These are phyloP conservation scores for Ataeniobius toweri DNA, from an alignment of 2,797 vertebrate genomes.

Conservation along the genomic window DNA sequence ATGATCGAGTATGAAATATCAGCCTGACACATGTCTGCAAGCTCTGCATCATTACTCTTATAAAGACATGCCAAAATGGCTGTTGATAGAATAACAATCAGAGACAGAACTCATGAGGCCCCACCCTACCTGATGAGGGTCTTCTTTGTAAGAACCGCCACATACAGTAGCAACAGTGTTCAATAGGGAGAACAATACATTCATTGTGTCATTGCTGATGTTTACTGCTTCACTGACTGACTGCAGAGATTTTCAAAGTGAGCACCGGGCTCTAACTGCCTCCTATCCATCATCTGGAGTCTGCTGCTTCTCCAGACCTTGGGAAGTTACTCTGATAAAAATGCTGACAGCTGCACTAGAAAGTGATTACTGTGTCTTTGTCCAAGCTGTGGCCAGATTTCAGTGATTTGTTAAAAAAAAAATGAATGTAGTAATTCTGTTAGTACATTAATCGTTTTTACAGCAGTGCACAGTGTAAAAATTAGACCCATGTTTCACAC, in stretches of 20 bases:
- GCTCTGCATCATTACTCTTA: slow-evolving; percentile 45
- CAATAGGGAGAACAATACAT: slow-evolving; percentile 35
- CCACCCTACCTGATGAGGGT: slow-evolving; percentile 43
- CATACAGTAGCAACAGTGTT: slow-evolving; percentile 27
- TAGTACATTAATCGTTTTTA: not conserved
- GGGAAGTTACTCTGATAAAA: slow-evolving; percentile 25
- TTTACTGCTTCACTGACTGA: slow-evolving; percentile 51
- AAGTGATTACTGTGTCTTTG: slow-evolving; percentile 31
- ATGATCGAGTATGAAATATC: slow-evolving; percentile 40
- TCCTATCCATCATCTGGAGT: slow-evolving; percentile 49
- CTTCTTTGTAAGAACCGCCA: slow-evolving; percentile 30
- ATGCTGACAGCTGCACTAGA: slow-evolving; percentile 39
- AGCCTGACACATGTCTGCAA: slow-evolving; percentile 42
- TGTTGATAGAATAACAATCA: slow-evolving; percentile 47
- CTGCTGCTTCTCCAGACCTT: slow-evolving; percentile 22
- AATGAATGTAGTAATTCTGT: slow-evolving; percentile 14
- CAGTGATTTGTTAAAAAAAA: slow-evolving; percentile 34
- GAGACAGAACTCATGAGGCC: slow-evolving; percentile 31
- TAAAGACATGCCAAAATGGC: slow-evolving; percentile 32
- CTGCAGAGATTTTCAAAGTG: slow-evolving; percentile 47
- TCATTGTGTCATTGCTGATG: slow-evolving; percentile 45
- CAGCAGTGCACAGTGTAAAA: slow-evolving; percentile 13
- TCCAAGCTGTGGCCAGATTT: slow-evolving; percentile 27
- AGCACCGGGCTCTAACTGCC: slow-evolving; percentile 45
- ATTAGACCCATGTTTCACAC: slow-evolving; percentile 32